A percentile compares a stretch with the other conserved stretches of the same genome.
Evolutionary conservation across 2,888 invertebrate genomes (phyloP).

Genomic region (Dicycla oo): DNA sequence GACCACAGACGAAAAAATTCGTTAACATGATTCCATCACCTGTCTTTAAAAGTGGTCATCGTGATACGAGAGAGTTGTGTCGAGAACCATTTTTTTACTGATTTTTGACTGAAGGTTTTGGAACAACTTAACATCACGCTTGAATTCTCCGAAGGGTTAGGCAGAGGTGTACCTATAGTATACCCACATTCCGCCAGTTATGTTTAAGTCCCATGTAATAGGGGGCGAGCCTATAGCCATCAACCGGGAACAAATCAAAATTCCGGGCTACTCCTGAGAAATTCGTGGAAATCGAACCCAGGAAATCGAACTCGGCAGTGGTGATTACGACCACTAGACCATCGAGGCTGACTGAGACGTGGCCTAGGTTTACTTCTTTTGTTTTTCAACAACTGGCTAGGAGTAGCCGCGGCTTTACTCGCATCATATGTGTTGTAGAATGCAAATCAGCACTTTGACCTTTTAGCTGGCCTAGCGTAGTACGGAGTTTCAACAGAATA

Average conservation of each 20-base stretch:
- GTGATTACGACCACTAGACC: no score
- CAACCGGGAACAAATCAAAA: neutral
- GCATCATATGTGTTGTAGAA: neutral
- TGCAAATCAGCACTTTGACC: neutral
- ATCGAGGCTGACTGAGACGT: neutral
- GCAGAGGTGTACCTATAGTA: neutral
- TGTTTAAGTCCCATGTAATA: no score
- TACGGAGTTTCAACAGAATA: neutral
- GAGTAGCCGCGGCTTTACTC: neutral
- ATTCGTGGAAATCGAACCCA: neutral
- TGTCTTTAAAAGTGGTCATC: constrained; percentile 58
- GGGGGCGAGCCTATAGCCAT: neutral
- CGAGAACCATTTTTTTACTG: neutral
- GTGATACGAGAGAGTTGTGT: constrained; percentile 30
- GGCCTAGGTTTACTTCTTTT: neutral
- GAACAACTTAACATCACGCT: no score
- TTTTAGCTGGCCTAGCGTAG: neutral
- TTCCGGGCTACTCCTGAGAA: neutral
- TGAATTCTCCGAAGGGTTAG: neutral
- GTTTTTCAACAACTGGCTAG: neutral
- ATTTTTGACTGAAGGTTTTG: neutral
- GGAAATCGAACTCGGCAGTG: neutral
- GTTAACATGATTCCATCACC: constrained; percentile 63
- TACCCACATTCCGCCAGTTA: neutral
- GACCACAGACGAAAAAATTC: constrained; percentile 62